A percentile compares a stretch with the other conserved stretches of the same genome.
These are phyloP conservation scores for Pentalonia nigronervosa DNA, from an alignment of 1,140 invertebrate species.

Conservation along the genomic window DNA sequence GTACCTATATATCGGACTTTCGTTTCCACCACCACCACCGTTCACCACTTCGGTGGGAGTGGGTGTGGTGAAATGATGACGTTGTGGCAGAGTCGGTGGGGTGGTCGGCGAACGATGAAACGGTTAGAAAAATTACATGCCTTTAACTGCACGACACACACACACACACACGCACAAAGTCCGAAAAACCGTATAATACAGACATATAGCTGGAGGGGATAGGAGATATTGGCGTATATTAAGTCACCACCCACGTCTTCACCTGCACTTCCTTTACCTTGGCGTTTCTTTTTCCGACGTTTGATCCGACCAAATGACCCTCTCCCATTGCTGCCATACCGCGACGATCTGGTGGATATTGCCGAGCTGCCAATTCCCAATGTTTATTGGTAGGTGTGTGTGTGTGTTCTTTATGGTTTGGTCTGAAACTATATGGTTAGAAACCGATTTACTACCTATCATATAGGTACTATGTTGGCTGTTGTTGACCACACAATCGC, in stretches of 20 bases:
- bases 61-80: neutral
- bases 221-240: slow-evolving; percentile 33
- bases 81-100: neutral
- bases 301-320: neutral
- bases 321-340: neutral
- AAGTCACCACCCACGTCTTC: neutral
- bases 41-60: neutral
- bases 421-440: neutral
- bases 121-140: slow-evolving; percentile 53
- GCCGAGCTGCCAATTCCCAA: slow-evolving; percentile 6
- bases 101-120: neutral
- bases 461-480: too few species aligned
- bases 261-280: neutral
- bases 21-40: neutral
- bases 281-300: slow-evolving; percentile 1
- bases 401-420: slow-evolving; percentile 25
- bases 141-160: slow-evolving; percentile 46
- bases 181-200: slow-evolving; percentile 54
- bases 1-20: slow-evolving; percentile 34
- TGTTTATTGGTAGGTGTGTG: neutral
- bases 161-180: neutral
- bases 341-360: neutral
- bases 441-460: neutral
- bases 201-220: neutral
- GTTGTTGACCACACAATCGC: too few species aligned